Percentiles rank a stretch among this genome's conserved stretches.
Evolutionary conservation across 2,797 vertebrate genomes (phyloP).

Genomic region (Scarus forsteni): DNA sequence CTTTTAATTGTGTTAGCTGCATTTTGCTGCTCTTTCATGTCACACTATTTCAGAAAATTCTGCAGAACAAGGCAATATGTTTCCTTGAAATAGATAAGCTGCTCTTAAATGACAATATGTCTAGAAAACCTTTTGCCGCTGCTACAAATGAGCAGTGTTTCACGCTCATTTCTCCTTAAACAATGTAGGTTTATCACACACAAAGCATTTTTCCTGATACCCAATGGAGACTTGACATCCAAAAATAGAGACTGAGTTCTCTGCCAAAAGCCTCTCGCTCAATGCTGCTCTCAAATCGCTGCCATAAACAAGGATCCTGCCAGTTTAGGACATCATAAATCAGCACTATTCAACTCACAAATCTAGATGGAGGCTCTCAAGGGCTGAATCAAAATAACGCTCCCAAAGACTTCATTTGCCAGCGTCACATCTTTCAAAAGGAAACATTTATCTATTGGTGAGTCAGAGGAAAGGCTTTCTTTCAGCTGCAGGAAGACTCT

Average conservation of each 20-base stretch:
- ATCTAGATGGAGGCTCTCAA: constrained; percentile 58
- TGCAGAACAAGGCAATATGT: neutral
- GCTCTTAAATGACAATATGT: neutral
- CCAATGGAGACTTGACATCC: constrained; percentile 60
- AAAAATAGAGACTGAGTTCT: constrained; percentile 67
- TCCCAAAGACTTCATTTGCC: constrained; percentile 44
- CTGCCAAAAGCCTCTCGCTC: constrained; percentile 68
- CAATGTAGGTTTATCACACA: constrained; percentile 48
- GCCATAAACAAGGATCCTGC: constrained; percentile 70
- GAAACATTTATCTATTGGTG: constrained; percentile 53
- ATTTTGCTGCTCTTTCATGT: constrained; percentile 15
- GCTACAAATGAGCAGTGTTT: constrained; percentile 16
- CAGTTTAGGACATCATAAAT: constrained; percentile 67
- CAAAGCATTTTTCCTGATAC: constrained; percentile 49
- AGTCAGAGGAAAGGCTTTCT: constrained; percentile 17
- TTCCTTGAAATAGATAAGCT: neutral
- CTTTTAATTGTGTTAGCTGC: neutral
- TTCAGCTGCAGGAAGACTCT: too few species aligned
- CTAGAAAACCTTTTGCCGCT: constrained; percentile 1
- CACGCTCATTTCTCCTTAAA: constrained; percentile 36
- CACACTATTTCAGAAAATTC: neutral
- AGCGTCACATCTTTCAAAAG: constrained; percentile 46
- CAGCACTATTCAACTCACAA: constrained; percentile 49
- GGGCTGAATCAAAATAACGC: constrained; percentile 45
- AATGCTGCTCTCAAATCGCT: constrained; percentile 55